A percentile compares a stretch with the other conserved stretches of the same genome.
phyloP scores from a whole-genome alignment of 2,888 invertebrate species.

The Alloscopus bannaensis region DNA sequence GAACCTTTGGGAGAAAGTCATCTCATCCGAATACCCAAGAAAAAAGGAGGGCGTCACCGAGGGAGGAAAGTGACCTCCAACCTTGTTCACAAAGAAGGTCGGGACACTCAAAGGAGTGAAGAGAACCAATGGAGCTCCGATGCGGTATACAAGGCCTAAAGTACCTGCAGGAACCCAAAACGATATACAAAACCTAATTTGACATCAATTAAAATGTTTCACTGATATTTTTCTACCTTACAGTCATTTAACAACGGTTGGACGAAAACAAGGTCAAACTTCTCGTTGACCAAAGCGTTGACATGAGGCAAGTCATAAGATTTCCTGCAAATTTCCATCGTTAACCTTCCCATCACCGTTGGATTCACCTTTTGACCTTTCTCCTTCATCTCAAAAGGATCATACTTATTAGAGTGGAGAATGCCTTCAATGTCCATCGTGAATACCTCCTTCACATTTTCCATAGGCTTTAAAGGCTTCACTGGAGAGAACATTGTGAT shows the following conservation, averaged over 20 bases:
- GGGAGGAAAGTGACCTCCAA: constrained; percentile 71
- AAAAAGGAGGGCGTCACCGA: constrained; percentile 74
- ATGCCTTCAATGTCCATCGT: constrained; percentile 48
- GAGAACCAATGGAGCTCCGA: constrained; percentile 75
- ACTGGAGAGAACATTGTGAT: constrained; percentile 78
- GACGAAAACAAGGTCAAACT: constrained; percentile 73
- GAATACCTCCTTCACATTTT: constrained; percentile 73
- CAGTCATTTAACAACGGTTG: too few relatives aligned
- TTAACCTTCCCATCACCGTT: constrained; percentile 19
- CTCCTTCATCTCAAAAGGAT: constrained; percentile 55
- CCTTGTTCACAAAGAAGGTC: constrained; percentile 17
- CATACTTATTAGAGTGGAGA: not conserved
- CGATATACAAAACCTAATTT: too few relatives aligned
- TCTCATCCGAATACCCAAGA: constrained; percentile 69
- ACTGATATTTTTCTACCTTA: too few relatives aligned
- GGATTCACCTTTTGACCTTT: constrained; percentile 35
- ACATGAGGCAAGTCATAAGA: constrained; percentile 62
- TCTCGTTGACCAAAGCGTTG: constrained; percentile 48
- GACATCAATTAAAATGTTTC: too few relatives aligned
- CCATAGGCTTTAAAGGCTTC: constrained; percentile 75
- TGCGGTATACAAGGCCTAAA: constrained; percentile 71
- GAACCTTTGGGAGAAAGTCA: constrained; percentile 73
- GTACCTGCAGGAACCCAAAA: too few relatives aligned
- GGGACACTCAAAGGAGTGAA: constrained; percentile 68
- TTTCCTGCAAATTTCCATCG: constrained; percentile 30